A percentile compares a stretch with the other conserved stretches of the same genome.
phyloP scores from a whole-genome alignment of 2,797 vertebrate species.

The Pangasius macronema region DNA sequence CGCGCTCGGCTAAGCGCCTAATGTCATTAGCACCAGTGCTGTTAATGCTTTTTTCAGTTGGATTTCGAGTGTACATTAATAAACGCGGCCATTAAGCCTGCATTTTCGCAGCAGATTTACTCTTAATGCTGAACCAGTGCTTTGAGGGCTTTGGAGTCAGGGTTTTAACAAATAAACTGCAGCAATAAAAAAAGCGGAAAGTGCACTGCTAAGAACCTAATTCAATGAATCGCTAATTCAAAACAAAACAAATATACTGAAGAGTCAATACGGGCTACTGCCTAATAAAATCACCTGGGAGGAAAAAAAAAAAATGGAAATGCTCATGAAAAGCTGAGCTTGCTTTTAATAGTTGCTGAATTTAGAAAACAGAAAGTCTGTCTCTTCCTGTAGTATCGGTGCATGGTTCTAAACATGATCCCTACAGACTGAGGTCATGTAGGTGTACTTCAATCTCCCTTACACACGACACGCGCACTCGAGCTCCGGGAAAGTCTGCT shows the following conservation, averaged over 20 bases:
- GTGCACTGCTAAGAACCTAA: slow-evolving; percentile 26
- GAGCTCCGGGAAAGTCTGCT: slow-evolving; percentile 19
- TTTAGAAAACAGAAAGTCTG: slow-evolving; percentile 13
- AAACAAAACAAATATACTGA: slow-evolving; percentile 30
- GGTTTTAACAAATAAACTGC: slow-evolving; percentile 67
- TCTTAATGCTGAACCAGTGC: slow-evolving; percentile 53
- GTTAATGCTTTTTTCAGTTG: slow-evolving; percentile 71
- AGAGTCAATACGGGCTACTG: slow-evolving; percentile 10
- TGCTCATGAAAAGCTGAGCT: slow-evolving; percentile 15
- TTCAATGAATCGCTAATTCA: slow-evolving; percentile 42
- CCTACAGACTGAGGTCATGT: slow-evolving; percentile 45
- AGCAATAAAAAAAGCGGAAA: slow-evolving; percentile 26
- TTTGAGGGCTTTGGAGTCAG: slow-evolving; percentile 66
- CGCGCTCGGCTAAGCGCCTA: slow-evolving; percentile 64
- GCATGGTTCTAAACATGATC: slow-evolving; percentile 27
- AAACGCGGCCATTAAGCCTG: slow-evolving; percentile 66
- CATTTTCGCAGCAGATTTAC: slow-evolving; percentile 53
- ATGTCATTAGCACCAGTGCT: slow-evolving; percentile 71
- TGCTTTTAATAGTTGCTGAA: slow-evolving; percentile 25
- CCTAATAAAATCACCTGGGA: slow-evolving; percentile 10
- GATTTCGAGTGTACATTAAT: slow-evolving; percentile 73
- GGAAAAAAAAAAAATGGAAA: background rate
- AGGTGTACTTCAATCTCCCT: slow-evolving; percentile 46
- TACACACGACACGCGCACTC: slow-evolving; percentile 11
- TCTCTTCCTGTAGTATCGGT: slow-evolving; percentile 9